Evolutionary conservation across 2,888 invertebrate species (phyloP).

Genomic region (Holacanthella duospinosa): DNA sequence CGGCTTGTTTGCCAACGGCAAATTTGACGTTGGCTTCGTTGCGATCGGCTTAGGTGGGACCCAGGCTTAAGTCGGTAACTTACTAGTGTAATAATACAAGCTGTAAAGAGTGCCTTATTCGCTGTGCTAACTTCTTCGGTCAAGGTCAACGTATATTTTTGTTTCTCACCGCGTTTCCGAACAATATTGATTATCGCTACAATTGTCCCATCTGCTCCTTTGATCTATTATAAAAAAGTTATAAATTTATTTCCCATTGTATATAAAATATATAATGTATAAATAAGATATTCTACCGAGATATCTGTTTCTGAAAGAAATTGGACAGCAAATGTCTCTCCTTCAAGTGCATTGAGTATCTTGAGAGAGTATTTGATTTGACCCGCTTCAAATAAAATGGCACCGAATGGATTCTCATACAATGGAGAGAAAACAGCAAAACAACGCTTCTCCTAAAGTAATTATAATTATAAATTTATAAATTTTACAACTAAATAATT

Average conservation of each 20-base stretch:
- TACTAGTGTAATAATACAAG: constrained; percentile 36
- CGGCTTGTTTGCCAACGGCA: no score
- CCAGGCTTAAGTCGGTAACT: no score
- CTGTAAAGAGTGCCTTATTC: constrained; percentile 37
- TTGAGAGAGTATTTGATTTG: constrained; percentile 37
- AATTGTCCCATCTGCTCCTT: constrained; percentile 36
- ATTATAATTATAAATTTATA: no score
- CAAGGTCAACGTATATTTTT: constrained; percentile 36
- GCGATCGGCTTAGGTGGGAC: no score
- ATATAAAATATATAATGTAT: no score
- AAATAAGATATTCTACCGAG: no score
- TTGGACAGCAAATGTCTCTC: constrained; percentile 37
- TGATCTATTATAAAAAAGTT: constrained; percentile 23
- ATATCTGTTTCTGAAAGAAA: constrained; percentile 36
- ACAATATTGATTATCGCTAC: constrained; percentile 37
- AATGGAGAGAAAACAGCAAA: constrained; percentile 37
- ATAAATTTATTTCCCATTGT: no score
- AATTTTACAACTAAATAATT: no score
- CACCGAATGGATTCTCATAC: constrained; percentile 38
- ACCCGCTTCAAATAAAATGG: constrained; percentile 37
- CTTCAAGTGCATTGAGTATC: constrained; percentile 37
- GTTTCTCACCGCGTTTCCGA: constrained; percentile 34
- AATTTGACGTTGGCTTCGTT: no score
- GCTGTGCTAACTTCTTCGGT: constrained; percentile 36
- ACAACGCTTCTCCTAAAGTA: constrained; percentile 37